Evolutionary conservation across 2,113 vertebrate species (phyloP), one percentile per base, ranked within the genome.

Genomic region (Pomatostomus ruficeps): DNA sequence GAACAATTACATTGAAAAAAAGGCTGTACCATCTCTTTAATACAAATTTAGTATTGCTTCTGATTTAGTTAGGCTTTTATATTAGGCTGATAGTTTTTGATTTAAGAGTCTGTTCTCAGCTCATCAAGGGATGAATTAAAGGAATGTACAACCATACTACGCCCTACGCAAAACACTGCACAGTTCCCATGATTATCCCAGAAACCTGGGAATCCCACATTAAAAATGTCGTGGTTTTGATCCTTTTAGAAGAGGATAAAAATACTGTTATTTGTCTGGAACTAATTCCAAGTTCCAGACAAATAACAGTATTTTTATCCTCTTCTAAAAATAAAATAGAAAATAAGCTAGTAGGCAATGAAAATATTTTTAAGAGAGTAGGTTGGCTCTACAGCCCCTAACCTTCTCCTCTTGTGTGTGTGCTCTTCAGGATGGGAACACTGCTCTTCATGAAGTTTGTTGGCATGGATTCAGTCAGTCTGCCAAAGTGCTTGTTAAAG

Each of bases 391-490:
- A 22, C 22, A 61, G 55, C 42, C 23, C 48, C 19, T 62, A 67
- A 97, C 43, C 46, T 79, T 28, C 42, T 91, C 25, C 29, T 75
- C 31, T 61, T 55, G 33, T 77, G 26, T 92, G 43, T 92, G 52
- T 94, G 77, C 29, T 90, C 45, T 67, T 59, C 95, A 99, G 99
- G 99, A 99, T 42, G 99, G 99, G 25, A 99, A 99, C 95, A 99
- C 99, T 0, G 99, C 99, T 49, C 98, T 99, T 52, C 99, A 99
- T 14, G 99, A 99, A 97, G 98, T 98, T 5, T 98, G 98, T 73
- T 99, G 99, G 99, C 99, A 99, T 10, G 99, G 99, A 61, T 99
- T 99, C 98, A 99, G 99, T 88, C 99, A 99, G 96, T 99, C 99
- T 15, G 98, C 98, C 96, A 99, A 99, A 97, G 98, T 99, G 91